phyloP scores from a whole-genome alignment of 2,888 invertebrate genomes.

The Stegana nigrithorax region DNA sequence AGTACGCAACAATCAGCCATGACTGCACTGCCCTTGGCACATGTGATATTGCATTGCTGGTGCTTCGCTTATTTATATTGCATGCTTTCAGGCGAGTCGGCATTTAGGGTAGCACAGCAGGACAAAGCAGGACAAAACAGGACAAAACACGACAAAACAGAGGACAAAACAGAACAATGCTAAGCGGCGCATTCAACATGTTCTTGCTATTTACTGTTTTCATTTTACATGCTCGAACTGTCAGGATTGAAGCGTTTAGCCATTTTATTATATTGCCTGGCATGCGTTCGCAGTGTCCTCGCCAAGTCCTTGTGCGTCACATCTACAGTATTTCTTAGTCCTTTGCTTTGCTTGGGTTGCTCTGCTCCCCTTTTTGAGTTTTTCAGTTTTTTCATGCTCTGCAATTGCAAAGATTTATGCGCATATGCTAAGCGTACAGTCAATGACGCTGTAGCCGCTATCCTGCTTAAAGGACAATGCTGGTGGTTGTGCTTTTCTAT shows the following conservation, averaged over 20 bases:
- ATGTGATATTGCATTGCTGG: background rate
- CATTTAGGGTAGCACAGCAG: too few species aligned
- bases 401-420: constrained; percentile 57
- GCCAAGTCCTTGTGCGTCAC: too few species aligned
- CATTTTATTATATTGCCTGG: constrained; percentile 63
- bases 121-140: too few species aligned
- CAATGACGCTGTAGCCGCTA: too few species aligned
- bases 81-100: background rate
- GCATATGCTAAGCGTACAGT: constrained; percentile 60
- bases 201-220: constrained; percentile 27
- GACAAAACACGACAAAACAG: too few species aligned
- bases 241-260: constrained; percentile 64
- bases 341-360: constrained; percentile 37
- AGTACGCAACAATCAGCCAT: too few species aligned
- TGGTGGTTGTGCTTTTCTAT: constrained; percentile 27
- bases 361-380: constrained; percentile 4
- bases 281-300: background rate
- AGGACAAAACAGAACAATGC: too few species aligned
- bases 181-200: constrained; percentile 55
- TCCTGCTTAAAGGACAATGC: too few species aligned
- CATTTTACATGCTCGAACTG: constrained; percentile 63
- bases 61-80: background rate
- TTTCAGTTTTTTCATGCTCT: constrained; percentile 8
- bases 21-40: background rate
- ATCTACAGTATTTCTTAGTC: too few species aligned